phyloP scores from a whole-genome alignment of 2,797 vertebrate species.

The Glossophaga mutica region DNA sequence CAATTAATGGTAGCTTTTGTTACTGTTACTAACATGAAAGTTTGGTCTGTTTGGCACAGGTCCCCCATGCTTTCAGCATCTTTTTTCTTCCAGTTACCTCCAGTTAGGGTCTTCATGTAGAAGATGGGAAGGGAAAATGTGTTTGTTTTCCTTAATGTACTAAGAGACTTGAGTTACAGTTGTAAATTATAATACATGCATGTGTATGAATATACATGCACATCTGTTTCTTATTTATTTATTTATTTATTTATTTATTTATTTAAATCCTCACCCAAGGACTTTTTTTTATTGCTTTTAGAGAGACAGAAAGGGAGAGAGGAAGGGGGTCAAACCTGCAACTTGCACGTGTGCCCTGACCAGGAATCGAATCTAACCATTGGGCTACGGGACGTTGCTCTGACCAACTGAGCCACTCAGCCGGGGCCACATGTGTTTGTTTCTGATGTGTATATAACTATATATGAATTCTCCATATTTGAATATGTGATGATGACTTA shows the following conservation, averaged over 20 bases:
- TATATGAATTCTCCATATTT: not conserved
- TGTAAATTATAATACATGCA: not conserved
- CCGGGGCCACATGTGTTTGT: not conserved
- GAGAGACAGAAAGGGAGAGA: too few relatives aligned
- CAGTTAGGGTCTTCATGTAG: not conserved
- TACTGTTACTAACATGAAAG: not conserved
- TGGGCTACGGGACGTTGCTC: too few relatives aligned
- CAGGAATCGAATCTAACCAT: too few relatives aligned
- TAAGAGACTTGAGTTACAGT: not conserved
- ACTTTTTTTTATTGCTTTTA: too few relatives aligned
- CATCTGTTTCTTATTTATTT: not conserved
- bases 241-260: not conserved
- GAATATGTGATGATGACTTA: not conserved
- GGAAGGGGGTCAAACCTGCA: too few relatives aligned
- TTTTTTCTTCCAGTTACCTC: not conserved
- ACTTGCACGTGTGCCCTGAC: too few relatives aligned
- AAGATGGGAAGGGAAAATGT: not conserved
- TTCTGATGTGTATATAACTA: not conserved
- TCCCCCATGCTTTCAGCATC: not conserved
- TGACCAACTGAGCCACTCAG: too few relatives aligned
- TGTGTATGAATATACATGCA: rapidly evolving
- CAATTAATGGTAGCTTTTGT: not conserved
- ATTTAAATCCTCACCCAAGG: not conserved
- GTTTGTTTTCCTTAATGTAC: not conserved
- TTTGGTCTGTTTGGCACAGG: not conserved